A percentile compares a stretch with the other conserved stretches of the same genome.
Conservation (phyloP, 2,113 vertebrate species). For the Barbus barbus region DNA sequence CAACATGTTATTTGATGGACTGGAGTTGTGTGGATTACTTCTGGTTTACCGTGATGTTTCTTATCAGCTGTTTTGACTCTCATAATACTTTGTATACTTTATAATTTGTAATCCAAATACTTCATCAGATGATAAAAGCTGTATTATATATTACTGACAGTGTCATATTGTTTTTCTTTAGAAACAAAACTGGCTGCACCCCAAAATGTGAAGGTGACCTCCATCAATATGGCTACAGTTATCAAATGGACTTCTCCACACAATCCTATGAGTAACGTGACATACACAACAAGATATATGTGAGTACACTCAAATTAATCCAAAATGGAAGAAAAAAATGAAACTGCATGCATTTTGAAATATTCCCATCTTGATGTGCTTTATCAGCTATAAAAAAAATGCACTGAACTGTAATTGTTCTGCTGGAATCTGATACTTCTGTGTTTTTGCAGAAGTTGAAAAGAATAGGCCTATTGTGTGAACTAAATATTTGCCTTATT, state of each 20-base stretch:
- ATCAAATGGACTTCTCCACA: background rate
- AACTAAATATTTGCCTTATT: background rate
- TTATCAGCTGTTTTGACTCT: background rate
- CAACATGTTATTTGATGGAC: background rate
- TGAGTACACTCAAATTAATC: background rate
- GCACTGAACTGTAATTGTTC: background rate
- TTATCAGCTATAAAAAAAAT: background rate
- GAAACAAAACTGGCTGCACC: background rate
- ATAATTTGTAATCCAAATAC: too few species aligned
- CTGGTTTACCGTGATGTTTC: background rate
- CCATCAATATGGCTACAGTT: constrained; percentile 33
- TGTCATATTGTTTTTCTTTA: background rate
- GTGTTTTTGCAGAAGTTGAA: constrained; percentile 18
- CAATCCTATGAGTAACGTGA: background rate
- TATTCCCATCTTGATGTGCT: background rate
- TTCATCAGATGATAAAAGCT: background rate
- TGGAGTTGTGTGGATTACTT: background rate
- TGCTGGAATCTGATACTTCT: background rate
- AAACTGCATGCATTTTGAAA: background rate
- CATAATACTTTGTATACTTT: background rate
- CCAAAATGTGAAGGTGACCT: background rate
- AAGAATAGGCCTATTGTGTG: background rate
- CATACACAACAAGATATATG: constrained; percentile 21
- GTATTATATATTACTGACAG: background rate
- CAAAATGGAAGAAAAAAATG: background rate